Base-by-base conservation (phyloP, 2,797 vertebrate species). In the Champsocephalus gunnari region DNA sequence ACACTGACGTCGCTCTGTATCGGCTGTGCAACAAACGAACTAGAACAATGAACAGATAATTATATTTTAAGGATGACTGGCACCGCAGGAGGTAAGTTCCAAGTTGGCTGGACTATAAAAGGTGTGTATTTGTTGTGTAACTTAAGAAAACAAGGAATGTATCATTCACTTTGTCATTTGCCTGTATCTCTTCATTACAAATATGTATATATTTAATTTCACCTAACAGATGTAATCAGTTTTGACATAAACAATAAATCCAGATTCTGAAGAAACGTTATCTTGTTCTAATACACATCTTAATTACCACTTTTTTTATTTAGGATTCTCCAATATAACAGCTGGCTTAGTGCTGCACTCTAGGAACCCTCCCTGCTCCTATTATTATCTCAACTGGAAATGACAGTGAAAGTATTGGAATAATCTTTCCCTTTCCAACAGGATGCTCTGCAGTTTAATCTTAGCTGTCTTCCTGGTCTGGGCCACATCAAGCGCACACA, bases 371-470 rank as follows among this genome's bases (percentile, higher is more conserved):
- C 9, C 0, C 9, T 64, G n/a, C 45, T 54, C 11, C 2, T 2
- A 44, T 38, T 51, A 51, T 14, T 63, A 16, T 47, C 9, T 34
- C 48, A 70, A 38, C 16, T 55, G 16, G 0, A 63, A 64, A 24
- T 38, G 12, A 57, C 17, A 24, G 10, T 45, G 1, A 7, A 73
- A 50, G 63, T 10, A 14, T 7, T 2, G 24, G 9, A 66, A 24
- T 24, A 68, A 81, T 16, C n/a, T 56, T 61, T 51, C 66, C 70
- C 49, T 80, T 34, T 59, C 63, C 60, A 85, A 45, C 86, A 96
- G 95, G 88, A 96, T 96, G 96, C 79, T 84, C 53, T 78, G 64
- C 16, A 61, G 56, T 75, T 58, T 86, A 66, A 86, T 60, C 19
- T 44, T 96, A 43, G 79, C 87, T 5, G 67, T 89, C 63, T 66